Percentiles rank a stretch among this genome's conserved stretches.
phyloP scores from a whole-genome alignment of 2,113 vertebrate genomes.

The Oriolus oriolus region DNA sequence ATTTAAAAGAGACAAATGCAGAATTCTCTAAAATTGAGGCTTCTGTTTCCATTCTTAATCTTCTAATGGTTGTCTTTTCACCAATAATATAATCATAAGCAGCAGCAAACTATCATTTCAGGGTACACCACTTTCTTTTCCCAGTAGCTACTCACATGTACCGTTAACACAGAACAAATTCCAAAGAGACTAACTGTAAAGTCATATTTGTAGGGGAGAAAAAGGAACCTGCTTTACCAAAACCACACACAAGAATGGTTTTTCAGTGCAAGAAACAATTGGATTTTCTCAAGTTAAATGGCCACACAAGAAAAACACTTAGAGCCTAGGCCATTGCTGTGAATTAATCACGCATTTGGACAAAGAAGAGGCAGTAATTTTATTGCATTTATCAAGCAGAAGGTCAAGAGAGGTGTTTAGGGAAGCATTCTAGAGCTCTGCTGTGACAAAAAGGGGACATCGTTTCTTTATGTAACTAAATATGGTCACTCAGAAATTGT shows the following conservation, averaged over 20 bases:
- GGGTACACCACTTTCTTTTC: neutral
- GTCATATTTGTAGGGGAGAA: neutral
- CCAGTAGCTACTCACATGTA: neutral
- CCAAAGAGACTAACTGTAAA: neutral
- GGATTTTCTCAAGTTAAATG: neutral
- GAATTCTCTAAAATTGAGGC: neutral
- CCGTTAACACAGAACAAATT: neutral
- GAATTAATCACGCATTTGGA: constrained; percentile 2
- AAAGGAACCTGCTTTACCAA: neutral
- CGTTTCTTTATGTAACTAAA: neutral
- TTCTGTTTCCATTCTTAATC: neutral
- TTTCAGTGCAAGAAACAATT: neutral
- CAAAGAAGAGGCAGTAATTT: neutral
- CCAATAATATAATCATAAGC: neutral
- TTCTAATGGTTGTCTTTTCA: neutral
- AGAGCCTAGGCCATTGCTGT: neutral
- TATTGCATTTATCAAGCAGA: neutral
- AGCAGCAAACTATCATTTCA: neutral
- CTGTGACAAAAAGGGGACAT: neutral
- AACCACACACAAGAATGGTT: neutral
- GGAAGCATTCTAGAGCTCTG: constrained; percentile 4
- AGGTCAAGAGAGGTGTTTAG: neutral
- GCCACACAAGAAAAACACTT: neutral
- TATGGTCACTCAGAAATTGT: neutral
- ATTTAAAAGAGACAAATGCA: neutral